These are phyloP conservation scores for Microvelia longipes DNA, from an alignment of 1,140 invertebrate genomes.

Conservation along the genomic window DNA sequence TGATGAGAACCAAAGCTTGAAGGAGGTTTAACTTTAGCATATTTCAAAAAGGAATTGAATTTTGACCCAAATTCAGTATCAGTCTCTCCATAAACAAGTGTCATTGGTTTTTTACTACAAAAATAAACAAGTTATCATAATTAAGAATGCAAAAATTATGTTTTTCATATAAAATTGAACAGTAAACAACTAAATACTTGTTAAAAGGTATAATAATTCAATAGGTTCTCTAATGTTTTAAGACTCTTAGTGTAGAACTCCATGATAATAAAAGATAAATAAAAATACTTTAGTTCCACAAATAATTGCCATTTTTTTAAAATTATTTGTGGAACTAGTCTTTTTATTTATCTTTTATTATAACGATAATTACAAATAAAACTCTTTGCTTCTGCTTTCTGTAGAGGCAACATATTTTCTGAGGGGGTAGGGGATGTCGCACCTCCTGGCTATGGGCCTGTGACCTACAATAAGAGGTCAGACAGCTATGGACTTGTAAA, in stretches of 20 bases:
- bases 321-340: too few species aligned
- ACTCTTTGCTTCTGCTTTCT: too few species aligned
- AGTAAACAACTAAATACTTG: background rate
- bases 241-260: too few species aligned
- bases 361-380: too few species aligned
- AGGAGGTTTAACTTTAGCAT: conserved; percentile 53
- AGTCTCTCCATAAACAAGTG: conserved; percentile 65
- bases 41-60: conserved; percentile 42
- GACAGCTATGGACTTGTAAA: too few species aligned
- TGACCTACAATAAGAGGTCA: too few species aligned
- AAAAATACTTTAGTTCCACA: background rate
- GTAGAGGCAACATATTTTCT: too few species aligned
- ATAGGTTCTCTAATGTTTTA: background rate
- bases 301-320: background rate
- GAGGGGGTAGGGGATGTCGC: too few species aligned
- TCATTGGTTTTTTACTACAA: conserved; percentile 47
- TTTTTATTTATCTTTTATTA: too few species aligned
- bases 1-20: conserved; percentile 78
- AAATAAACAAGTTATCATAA: background rate
- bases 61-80: conserved; percentile 30
- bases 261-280: too few species aligned
- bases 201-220: background rate
- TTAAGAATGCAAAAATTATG: background rate
- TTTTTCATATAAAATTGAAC: background rate
- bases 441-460: too few species aligned